A percentile compares a stretch with the other conserved stretches of the same genome.
These are phyloP conservation scores for Hafferia zeledoni DNA, from an alignment of 2,797 vertebrate genomes.

Conservation along the genomic window DNA sequence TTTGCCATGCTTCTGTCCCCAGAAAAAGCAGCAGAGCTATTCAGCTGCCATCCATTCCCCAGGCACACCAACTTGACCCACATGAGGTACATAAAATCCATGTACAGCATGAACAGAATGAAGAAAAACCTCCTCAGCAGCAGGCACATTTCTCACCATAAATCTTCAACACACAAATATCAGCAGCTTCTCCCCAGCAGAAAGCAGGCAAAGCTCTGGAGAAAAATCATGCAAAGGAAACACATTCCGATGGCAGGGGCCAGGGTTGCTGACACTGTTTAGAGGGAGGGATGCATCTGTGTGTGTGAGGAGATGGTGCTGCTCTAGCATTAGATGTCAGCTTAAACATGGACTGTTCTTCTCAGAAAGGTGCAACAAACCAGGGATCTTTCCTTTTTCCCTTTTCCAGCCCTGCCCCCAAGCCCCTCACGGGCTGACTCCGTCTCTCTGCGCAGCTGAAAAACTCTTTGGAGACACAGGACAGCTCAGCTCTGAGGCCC, in stretches of 20 bases:
- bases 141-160: neutral
- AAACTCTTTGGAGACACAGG: neutral
- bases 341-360: neutral
- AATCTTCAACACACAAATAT: slow-evolving; percentile 3
- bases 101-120: neutral
- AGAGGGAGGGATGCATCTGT: neutral
- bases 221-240: neutral
- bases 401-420: neutral
- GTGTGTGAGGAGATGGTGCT: fast-evolving
- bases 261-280: neutral
- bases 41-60: neutral
- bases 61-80: neutral
- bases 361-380: neutral
- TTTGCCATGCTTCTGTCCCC: neutral
- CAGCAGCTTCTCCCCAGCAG: neutral
- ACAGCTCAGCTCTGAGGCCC: slow-evolving; percentile 4
- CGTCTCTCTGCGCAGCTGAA: neutral
- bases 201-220: neutral
- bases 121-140: slow-evolving; percentile 17
- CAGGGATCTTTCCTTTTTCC: neutral
- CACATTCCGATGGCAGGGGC: neutral
- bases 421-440: fast-evolving
- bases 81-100: neutral
- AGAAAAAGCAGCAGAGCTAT: neutral
- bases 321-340: neutral